Conservation (phyloP, 2,797 vertebrate genomes). For the Danio choprae region DNA sequence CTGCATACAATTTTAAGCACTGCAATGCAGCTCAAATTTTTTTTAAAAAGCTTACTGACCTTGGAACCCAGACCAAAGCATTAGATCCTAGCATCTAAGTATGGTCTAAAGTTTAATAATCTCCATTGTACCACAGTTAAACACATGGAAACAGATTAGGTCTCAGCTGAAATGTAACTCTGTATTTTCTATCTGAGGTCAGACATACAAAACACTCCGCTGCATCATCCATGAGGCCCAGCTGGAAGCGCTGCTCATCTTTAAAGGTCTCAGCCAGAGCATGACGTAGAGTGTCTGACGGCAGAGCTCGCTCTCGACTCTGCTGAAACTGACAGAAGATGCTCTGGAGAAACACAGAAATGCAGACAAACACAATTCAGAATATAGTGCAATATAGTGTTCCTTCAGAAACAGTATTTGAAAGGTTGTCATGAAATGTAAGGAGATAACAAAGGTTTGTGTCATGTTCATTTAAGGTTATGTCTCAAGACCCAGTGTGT, state of each 20-base stretch:
- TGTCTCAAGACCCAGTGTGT: background rate
- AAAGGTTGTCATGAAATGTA: background rate
- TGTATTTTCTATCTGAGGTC: background rate
- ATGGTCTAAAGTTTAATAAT: background rate
- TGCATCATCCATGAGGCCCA: constrained; percentile 90
- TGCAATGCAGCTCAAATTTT: background rate
- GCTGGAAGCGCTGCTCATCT: constrained; percentile 87
- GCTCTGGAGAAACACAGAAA: constrained; percentile 68
- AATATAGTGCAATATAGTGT: background rate
- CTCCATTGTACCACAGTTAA: background rate
- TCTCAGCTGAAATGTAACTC: background rate
- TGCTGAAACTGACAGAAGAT: constrained; percentile 88
- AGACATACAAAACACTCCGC: constrained; percentile 85
- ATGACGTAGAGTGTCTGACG: constrained; percentile 83
- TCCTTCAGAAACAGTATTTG: background rate
- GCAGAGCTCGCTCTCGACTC: constrained; percentile 85
- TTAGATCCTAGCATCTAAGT: background rate
- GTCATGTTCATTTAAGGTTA: background rate
- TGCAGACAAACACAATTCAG: background rate
- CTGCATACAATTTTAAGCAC: background rate
- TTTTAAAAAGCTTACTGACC: background rate
- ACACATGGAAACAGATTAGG: background rate
- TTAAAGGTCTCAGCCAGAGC: constrained; percentile 88
- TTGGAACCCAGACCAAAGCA: background rate
- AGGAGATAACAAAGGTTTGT: background rate